Conservation (phyloP, 2,888 invertebrate species). For the Tenthredo scrophulariae region DNA sequence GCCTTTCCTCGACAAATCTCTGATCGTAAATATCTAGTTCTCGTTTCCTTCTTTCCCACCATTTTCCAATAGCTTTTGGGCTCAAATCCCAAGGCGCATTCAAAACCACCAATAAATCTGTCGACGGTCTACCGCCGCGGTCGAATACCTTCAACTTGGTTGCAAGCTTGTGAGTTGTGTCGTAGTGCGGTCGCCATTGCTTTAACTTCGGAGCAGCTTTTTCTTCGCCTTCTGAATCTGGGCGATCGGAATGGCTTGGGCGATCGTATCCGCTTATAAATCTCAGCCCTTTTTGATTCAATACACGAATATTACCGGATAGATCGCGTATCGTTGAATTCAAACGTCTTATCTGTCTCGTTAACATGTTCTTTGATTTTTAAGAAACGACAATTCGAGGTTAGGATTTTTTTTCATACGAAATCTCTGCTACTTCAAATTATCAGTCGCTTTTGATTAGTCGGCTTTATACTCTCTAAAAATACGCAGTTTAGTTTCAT, state of each 20-base stretch:
- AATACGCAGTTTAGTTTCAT: background rate
- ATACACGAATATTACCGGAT: background rate
- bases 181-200: slow-evolving; percentile 17
- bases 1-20: slow-evolving; percentile 81
- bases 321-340: background rate
- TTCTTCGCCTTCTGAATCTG: background rate
- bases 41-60: slow-evolving; percentile 81
- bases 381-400: background rate
- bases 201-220: background rate
- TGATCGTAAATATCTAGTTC: slow-evolving; percentile 82
- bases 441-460: too few relatives aligned
- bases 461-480: too few relatives aligned
- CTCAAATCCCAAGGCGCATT: slow-evolving; percentile 17
- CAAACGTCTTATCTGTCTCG: background rate
- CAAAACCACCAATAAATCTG: background rate
- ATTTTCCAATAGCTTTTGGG: slow-evolving; percentile 77
- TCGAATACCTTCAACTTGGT: slow-evolving; percentile 28
- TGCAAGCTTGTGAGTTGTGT: background rate
- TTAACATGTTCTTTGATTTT: background rate
- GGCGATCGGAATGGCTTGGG: background rate
- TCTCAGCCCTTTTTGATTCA: background rate
- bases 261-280: background rate
- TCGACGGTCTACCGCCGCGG: slow-evolving; percentile 4
- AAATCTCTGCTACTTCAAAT: background rate
- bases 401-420: background rate